Evolutionary conservation across 2,888 invertebrate genomes (phyloP), one percentile per base, ranked within the genome.

Genomic region (Scotopteryx bipunctaria): DNA sequence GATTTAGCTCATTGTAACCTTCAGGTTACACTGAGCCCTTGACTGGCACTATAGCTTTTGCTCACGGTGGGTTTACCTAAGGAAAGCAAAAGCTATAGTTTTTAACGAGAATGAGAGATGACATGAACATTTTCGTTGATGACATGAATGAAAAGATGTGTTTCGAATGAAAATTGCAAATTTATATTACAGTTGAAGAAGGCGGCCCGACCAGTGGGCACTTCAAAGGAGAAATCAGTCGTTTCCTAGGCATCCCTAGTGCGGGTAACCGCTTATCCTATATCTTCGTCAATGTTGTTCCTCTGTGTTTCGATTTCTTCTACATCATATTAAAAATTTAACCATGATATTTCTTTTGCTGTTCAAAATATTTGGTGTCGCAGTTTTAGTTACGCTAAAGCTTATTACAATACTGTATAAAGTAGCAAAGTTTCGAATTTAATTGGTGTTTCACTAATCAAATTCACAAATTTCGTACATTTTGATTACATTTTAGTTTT

Each of bases 241-340:
- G 93, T 87, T 94, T 93, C 90, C 93, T 94, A 91, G 91, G 93
- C 87, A 91, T 94, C 81, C 93, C 93, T 78, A 92, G 89, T 71
- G 86, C 91, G 91, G 90, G 90, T 90, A 90, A 90, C 89, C 88
- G 88, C 90, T 86, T 76, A 49, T 77, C 77, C 21, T 43, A 37
- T 37, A 52, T 32, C n/a, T 42, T 36, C 60, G 69, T 77, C 65
- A 69, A 69, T 83, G 77, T 82, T 83, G 65, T 77, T 67, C 72
- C 64, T 57, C 68, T 11, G 60, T 69, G 64, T 73, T 65, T 67
- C 55, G 63, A 60, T 70, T 63, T 64, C 51, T 64, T 65, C 50
- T 57, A 64, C 31, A 57, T 67, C 59, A 62, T 61, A n/a, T 62
- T 42, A 63, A 53, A 54, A 63, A 33, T 33, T 16, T 52, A 32